Percentiles rank a stretch among this genome's conserved stretches.
Conservation (phyloP, 1,140 invertebrate species). For the Lycorma delicatula region DNA sequence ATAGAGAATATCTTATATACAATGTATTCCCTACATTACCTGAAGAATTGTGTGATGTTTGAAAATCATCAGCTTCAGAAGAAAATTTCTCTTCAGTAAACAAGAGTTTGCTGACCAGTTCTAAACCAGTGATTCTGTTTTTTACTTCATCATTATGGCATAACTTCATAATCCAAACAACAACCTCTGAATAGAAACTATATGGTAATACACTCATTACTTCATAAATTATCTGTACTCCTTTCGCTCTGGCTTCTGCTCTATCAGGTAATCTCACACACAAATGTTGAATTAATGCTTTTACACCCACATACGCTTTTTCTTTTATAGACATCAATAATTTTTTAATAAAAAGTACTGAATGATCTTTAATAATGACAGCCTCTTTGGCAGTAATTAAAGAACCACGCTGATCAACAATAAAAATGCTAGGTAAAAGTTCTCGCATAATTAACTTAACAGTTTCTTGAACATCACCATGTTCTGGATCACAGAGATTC, state of each 20-base stretch:
- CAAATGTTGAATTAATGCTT: slow-evolving; percentile 47
- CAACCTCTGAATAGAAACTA: slow-evolving; percentile 33
- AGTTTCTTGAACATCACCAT: slow-evolving; percentile 41
- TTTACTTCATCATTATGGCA: slow-evolving; percentile 42
- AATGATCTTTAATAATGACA: slow-evolving; percentile 40
- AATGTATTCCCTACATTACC: no score
- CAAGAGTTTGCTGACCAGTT: slow-evolving; percentile 45
- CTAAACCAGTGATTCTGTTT: slow-evolving; percentile 46
- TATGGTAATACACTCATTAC: slow-evolving; percentile 40
- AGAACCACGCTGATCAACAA: slow-evolving; percentile 37
- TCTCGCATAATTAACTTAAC: slow-evolving; percentile 42
- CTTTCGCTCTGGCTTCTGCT: slow-evolving; percentile 46
- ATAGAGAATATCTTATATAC: no score
- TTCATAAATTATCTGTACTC: slow-evolving; percentile 42
- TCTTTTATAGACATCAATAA: slow-evolving; percentile 38
- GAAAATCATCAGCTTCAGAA: slow-evolving; percentile 10
- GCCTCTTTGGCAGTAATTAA: slow-evolving; percentile 35
- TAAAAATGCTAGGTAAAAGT: slow-evolving; percentile 41
- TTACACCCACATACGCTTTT: slow-evolving; percentile 35
- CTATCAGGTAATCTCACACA: slow-evolving; percentile 48
- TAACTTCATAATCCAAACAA: slow-evolving; percentile 44
- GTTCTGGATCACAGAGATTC: slow-evolving; percentile 40
- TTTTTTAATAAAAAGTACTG: slow-evolving; percentile 43
- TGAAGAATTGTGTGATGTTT: no score
- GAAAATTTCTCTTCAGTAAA: slow-evolving; percentile 7